phyloP scores from a whole-genome alignment of 2,797 vertebrate species.

The Phrynocephalus forsythii region DNA sequence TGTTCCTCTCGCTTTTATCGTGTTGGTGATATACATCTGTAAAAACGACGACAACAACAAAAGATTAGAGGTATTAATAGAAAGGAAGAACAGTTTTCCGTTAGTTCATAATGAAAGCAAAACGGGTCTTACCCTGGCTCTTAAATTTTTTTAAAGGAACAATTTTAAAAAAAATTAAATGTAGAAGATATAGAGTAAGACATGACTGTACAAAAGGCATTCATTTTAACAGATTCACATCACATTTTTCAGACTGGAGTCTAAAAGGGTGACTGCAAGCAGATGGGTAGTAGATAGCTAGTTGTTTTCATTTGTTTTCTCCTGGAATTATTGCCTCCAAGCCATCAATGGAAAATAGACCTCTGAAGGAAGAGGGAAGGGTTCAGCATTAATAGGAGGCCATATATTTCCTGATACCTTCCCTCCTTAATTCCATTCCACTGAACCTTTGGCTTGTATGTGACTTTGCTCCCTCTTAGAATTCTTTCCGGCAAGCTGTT shows the following conservation, averaged over 20 bases:
- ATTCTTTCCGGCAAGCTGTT: background rate
- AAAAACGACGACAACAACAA: slow-evolving; percentile 58
- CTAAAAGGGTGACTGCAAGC: background rate
- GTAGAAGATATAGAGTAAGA: background rate
- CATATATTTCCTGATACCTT: too few species aligned
- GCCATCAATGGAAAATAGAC: too few species aligned
- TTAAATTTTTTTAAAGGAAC: background rate
- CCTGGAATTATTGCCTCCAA: too few species aligned
- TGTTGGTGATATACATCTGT: slow-evolving; percentile 97
- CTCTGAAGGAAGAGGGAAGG: background rate
- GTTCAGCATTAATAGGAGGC: background rate
- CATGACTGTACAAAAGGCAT: background rate
- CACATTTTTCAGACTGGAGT: background rate
- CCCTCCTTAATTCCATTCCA: too few species aligned
- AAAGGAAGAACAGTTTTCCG: background rate
- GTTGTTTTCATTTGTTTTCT: background rate
- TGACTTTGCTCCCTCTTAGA: background rate
- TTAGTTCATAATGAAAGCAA: slow-evolving; percentile 21
- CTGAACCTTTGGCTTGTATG: background rate
- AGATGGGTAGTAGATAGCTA: too few species aligned
- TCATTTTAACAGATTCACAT: background rate
- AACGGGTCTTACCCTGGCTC: background rate
- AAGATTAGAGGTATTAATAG: slow-evolving; percentile 66
- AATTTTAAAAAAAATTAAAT: background rate
- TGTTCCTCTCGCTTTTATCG: slow-evolving; percentile 93